Conservation (phyloP, 1,140 invertebrate species). For the Tenebrio molitor region DNA sequence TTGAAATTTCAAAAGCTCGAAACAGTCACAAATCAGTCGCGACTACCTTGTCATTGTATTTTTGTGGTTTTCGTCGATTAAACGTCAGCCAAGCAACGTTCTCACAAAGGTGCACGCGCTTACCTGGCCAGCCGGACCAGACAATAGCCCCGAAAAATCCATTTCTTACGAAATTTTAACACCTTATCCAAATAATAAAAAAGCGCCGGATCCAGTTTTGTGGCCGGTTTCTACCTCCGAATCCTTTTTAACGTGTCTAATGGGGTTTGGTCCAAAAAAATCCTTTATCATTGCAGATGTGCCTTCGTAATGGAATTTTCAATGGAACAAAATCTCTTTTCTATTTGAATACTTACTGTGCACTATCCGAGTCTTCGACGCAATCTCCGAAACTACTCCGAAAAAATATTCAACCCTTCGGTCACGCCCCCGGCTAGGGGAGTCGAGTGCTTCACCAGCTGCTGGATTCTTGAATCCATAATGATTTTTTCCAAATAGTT, state of each 20-base stretch:
- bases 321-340: neutral
- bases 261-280: conserved; percentile 27
- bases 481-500: neutral
- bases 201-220: neutral
- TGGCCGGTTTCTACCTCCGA: neutral
- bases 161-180: conserved; percentile 9
- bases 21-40: too few species aligned
- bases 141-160: neutral
- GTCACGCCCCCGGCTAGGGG: neutral
- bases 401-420: neutral
- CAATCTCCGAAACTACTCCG: too few species aligned
- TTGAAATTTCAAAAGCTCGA: too few species aligned
- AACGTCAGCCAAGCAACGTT: too few species aligned
- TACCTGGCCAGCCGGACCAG: neutral
- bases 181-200: conserved; percentile 28
- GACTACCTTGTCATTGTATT: too few species aligned
- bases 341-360: conserved; percentile 18
- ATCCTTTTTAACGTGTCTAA: conserved; percentile 9
- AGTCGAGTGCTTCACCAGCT: neutral
- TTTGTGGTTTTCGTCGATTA: too few species aligned
- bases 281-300: conserved; percentile 38
- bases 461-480: neutral
- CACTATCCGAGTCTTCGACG: too few species aligned
- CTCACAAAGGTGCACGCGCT: too few species aligned
- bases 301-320: conserved; percentile 4